Percentiles rank a stretch among this genome's conserved stretches.
Evolutionary conservation across 2,113 vertebrate species (phyloP).

Genomic region (Seriola aureovittata): DNA sequence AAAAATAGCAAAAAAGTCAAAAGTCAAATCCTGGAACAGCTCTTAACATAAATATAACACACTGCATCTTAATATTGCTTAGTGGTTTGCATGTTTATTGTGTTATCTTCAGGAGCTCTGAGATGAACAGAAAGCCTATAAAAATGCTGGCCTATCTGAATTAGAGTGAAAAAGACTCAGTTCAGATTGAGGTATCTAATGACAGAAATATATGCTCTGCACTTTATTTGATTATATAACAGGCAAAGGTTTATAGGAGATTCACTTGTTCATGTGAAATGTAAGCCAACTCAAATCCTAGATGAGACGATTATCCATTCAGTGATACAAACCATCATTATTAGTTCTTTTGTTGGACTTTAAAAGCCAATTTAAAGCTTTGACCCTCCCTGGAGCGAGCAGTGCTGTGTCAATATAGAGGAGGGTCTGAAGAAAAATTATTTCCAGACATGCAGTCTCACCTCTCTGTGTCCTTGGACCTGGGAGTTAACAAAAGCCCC

Average conservation of each 20-base stretch:
- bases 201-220: not conserved
- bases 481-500: slow-evolving; percentile 96
- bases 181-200: not conserved
- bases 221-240: slow-evolving; percentile 18
- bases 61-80: not conserved
- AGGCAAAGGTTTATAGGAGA: not conserved
- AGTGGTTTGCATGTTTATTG: not conserved
- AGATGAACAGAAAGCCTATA: not conserved
- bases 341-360: slow-evolving; percentile 22
- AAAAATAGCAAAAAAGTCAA: slow-evolving; percentile 1
- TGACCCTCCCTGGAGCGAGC: slow-evolving; percentile 6
- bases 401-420: not conserved
- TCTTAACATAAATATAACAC: not conserved
- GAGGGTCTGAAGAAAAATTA: slow-evolving; percentile 1
- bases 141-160: not conserved
- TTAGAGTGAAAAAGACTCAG: not conserved
- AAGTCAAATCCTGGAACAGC: not conserved
- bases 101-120: not conserved
- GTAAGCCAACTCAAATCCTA: slow-evolving; percentile 13
- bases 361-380: slow-evolving; percentile 42
- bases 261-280: slow-evolving; percentile 31
- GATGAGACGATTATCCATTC: slow-evolving; percentile 10
- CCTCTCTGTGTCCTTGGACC: slow-evolving; percentile 97
- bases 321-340: slow-evolving; percentile 33
- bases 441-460: slow-evolving; percentile 70